Conservation (phyloP, 2,888 invertebrate species). For the Euplagia quadripunctaria region DNA sequence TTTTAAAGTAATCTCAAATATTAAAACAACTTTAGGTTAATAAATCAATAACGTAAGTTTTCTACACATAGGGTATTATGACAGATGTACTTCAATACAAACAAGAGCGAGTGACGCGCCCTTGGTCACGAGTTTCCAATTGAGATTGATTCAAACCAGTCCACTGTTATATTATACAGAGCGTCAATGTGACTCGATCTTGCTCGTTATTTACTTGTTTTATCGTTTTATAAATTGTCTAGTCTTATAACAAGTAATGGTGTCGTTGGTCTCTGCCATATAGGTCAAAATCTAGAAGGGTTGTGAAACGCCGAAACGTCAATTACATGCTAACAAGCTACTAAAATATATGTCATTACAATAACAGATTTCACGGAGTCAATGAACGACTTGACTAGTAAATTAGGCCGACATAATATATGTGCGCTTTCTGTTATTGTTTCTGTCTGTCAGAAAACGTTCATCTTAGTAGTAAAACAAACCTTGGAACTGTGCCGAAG, state of each 20-base stretch:
- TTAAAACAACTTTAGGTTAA: neutral
- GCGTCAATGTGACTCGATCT: neutral
- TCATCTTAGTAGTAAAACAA: neutral
- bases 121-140: constrained; percentile 5
- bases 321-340: neutral
- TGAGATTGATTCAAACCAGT: constrained; percentile 7
- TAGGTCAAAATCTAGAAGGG: neutral
- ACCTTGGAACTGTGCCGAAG: constrained; percentile 3
- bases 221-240: neutral
- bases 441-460: neutral
- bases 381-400: neutral
- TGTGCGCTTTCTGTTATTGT: neutral
- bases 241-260: neutral
- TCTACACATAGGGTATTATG: neutral
- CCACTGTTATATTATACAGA: neutral
- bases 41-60: neutral
- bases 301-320: neutral
- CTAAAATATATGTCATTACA: neutral
- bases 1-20: neutral
- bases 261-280: neutral
- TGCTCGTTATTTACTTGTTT: neutral
- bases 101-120: neutral
- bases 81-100: too few relatives aligned
- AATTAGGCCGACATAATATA: constrained; percentile 4
- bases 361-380: neutral